Percentiles rank a stretch among this genome's conserved stretches.
These are phyloP conservation scores for Nestor notabilis DNA, from an alignment of 2,113 vertebrate genomes.

Conservation along the genomic window DNA sequence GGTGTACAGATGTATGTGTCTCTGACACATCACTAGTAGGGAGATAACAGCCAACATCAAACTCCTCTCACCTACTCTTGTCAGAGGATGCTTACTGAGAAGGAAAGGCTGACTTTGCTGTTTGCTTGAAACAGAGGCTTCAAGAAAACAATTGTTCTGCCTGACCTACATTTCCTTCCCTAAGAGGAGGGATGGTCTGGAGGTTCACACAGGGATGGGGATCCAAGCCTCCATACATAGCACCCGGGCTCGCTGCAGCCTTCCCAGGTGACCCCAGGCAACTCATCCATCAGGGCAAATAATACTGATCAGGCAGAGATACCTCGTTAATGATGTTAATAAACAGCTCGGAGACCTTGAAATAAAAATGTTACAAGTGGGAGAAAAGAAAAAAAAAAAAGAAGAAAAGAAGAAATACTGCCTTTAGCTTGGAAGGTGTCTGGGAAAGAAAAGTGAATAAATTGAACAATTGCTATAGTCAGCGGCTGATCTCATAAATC, in stretches of 20 bases:
- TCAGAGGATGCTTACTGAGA: background rate
- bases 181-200: background rate
- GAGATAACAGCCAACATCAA: background rate
- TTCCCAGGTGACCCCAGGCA: background rate
- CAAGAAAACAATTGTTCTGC: background rate
- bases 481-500: background rate
- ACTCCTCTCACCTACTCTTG: background rate
- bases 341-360: background rate
- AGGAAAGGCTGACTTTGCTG: background rate
- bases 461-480: background rate
- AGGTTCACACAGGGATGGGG: background rate
- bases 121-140: background rate
- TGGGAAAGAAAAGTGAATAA: background rate
- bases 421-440: background rate
- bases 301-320: background rate
- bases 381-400: too few relatives aligned
- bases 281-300: background rate
- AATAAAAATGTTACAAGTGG: background rate
- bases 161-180: background rate
- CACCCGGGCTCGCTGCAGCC: background rate
- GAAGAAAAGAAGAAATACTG: background rate
- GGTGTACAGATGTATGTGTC: fast-evolving
- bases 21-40: background rate
- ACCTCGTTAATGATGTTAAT: background rate
- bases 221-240: background rate